Evolutionary conservation across 2,113 vertebrate species (phyloP), one percentile per base, ranked within the genome.

Genomic region (Ceratotherium simum): DNA sequence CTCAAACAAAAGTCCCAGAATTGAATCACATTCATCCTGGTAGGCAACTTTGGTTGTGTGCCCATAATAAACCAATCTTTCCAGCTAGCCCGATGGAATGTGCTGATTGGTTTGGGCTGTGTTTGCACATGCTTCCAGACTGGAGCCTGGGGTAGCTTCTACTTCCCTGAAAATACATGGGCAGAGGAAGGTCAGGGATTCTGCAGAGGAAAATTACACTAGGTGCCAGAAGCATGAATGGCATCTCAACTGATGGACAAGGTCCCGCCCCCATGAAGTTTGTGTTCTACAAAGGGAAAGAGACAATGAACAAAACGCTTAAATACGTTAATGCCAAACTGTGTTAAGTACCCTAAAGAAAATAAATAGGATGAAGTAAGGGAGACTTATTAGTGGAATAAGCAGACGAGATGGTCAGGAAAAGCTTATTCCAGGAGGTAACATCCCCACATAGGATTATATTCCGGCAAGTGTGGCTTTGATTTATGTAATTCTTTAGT

Each of bases 401-500:
- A 91, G 70, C 42, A 79, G 73, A 33, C 27, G 39, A 64, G 54
- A 18, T 62, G 17, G 25, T 69, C 20, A 39, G 83, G 11, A 42
- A 82, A 78, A 65, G 23, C 60, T 78, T 70, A 64, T 27, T 27
- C 51, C 60, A 56, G 31, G 21, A 95, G 27, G 31, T 21, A 29
- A 60, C 11, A 33, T 51, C 82, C 84, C n/a, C 2, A 21, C 21
- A 31, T 16, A 36, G 46, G 42, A 60, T 51, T 95, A 69, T 58
- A 79, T 84, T 84, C n/a, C 10, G 1, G 7, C 29, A 95, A 94
- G 48, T 3, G 7, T 31, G 33, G 51, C 72, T 94, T 93, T 58
- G 80, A 85, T 93, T 96, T 95, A 75, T 51, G 48, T 73, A 94
- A 91, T 67, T 83, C 62, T 29, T 90, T 46, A 62, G 58, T 83